Evolutionary conservation across 2,113 vertebrate species (phyloP).

Genomic region (Gorsachius goisagi): DNA sequence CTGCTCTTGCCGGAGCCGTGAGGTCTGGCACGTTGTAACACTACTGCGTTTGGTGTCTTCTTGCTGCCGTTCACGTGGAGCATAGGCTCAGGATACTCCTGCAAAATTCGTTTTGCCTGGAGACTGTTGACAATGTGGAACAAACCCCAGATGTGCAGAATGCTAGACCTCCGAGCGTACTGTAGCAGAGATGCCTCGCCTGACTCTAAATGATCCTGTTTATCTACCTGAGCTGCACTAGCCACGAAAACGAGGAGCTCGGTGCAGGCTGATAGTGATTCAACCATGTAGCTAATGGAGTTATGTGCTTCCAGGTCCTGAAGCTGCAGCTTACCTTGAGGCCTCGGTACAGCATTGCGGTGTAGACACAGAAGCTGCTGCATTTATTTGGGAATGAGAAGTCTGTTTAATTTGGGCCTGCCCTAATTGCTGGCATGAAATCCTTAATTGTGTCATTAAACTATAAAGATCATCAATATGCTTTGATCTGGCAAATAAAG

Average conservation of each 20-base stretch:
- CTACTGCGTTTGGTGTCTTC: not conserved
- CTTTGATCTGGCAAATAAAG: slow-evolving; percentile 50
- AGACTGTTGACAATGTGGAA: not conserved
- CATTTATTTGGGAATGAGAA: not conserved
- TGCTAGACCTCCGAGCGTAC: accelerated
- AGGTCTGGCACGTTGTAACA: not conserved
- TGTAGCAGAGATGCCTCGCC: not conserved
- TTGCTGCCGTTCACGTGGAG: not conserved
- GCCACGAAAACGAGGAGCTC: not conserved
- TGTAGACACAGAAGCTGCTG: not conserved
- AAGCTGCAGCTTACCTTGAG: not conserved
- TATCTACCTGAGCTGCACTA: not conserved
- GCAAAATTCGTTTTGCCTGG: not conserved
- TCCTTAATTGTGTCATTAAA: slow-evolving; percentile 64
- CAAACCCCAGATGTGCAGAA: not conserved
- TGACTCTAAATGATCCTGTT: not conserved
- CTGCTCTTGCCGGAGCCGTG: not conserved
- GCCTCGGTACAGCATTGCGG: not conserved
- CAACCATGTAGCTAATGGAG: not conserved
- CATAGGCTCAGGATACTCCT: not conserved
- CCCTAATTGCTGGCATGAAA: slow-evolving; percentile 40
- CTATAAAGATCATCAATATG: slow-evolving; percentile 42
- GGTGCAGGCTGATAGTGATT: not conserved
- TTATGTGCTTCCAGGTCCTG: not conserved
- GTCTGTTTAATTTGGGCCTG: slow-evolving; percentile 15